These are phyloP conservation scores for Hybos culiciformis DNA, from an alignment of 2,888 invertebrate species.

Conservation along the genomic window DNA sequence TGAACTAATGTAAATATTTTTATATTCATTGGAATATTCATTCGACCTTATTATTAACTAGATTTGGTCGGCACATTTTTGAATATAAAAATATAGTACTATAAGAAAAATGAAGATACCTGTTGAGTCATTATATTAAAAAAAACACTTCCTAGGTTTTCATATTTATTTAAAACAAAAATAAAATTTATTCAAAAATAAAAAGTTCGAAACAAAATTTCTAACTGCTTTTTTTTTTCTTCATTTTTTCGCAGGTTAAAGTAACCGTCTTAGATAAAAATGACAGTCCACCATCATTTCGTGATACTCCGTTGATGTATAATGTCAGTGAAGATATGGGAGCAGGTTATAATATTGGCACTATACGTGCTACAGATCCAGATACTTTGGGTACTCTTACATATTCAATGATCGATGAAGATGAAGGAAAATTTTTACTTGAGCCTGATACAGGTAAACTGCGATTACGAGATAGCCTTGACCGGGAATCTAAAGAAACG, in stretches of 20 bases:
- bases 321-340: conserved; percentile 75
- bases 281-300: conserved; percentile 87
- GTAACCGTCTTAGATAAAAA: conserved; percentile 81
- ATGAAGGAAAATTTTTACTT: conserved; percentile 54
- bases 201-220: too few species aligned
- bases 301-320: conserved; percentile 55
- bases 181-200: too few species aligned
- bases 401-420: conserved; percentile 56
- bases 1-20: too few species aligned
- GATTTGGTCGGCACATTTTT: too few species aligned
- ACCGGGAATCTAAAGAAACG: conserved; percentile 65
- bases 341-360: conserved; percentile 63
- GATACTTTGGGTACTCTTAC: conserved; percentile 67
- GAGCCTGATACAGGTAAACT: conserved; percentile 59
- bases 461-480: conserved; percentile 62
- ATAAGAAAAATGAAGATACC: too few species aligned
- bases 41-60: too few species aligned
- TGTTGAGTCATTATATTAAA: too few species aligned
- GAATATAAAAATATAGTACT: too few species aligned
- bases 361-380: conserved; percentile 67
- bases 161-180: too few species aligned
- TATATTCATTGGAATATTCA: too few species aligned
- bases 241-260: conserved; percentile 55
- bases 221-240: conserved; percentile 11
- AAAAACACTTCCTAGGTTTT: too few species aligned